Base-by-base conservation (phyloP, 2,113 vertebrate species). In the Lepidothrix coronata region DNA sequence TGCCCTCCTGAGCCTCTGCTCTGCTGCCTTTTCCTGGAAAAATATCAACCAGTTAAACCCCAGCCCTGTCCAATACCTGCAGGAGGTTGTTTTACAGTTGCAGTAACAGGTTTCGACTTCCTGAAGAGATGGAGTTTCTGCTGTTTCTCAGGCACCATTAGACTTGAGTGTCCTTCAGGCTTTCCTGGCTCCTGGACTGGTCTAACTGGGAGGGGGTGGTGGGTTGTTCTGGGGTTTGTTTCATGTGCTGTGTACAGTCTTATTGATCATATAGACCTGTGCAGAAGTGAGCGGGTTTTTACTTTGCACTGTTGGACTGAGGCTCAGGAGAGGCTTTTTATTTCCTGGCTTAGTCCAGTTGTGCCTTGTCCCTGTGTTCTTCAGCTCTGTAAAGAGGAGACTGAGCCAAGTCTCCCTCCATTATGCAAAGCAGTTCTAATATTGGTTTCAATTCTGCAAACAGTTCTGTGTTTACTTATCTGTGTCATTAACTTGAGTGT, bases 211-310 rank as follows among this genome's bases (percentile, higher is more conserved):
- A 79, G 39, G 21, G 23, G 12, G 6, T 28, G 46, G 8, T n/a
- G 57, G 25, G 20, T 19, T 24, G 5, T 22, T 43, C 13, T 59
- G 46, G 20, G 5, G 8, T 37, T 49, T 70, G 8, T 39, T 49
- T 39, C 9, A 1, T 23, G 39, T 28, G 15, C 13, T 76, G 6
- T 13, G 5, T n/a, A 14, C 14, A 15, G n/a, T 8, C 28, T 37
- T 39, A 12, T 8, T 59, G 73, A 6, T 27, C 3, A 1, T 5
- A 58, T 18, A 24, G 46, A n/a, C 43, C n/a, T 2, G 0, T 3
- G 31, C 39, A n/a, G 74, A 39, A 18, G 46, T 1, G 10, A 28
- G 12, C 28, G 41, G 21, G 39, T 30, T 43, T 43, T 68, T 10
- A 4, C 6, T 1, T 4, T 35, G 62, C 17, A 41, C 6, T 7